Base-by-base conservation (phyloP, 2,113 vertebrate genomes). In the Lagopus muta region DNA sequence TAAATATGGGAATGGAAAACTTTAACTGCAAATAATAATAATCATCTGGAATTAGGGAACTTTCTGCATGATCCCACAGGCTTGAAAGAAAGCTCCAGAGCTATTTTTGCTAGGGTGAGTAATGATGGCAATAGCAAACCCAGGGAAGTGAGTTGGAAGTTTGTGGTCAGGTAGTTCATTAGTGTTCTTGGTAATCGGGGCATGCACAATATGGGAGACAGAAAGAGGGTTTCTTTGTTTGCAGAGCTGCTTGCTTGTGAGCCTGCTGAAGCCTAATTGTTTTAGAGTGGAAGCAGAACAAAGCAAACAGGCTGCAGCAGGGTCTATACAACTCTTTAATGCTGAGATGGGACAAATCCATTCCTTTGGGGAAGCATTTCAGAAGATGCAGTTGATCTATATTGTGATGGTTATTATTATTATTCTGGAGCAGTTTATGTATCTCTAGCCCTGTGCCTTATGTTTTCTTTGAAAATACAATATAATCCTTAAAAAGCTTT, bases 71-170 rank as follows among this genome's bases (percentile, higher is more conserved):
- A 70, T 14, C 32, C 38, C 24, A 24, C 6, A 30, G 47, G 4
- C 52, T 47, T 2, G 0, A 32, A 64, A 50, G 61, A 4, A 54
- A 71, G 30, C 3, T 5, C 21, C 36, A 32, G 24, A 38, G n/a
- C 30, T 58, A 22, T 15, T 12, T 45, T 43, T 32, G 32, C 65
- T 40, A 38, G 58, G 22, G 54, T 83, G 27, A 34, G 34, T 1
- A 12, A 52, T 32, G 0, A 1, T 5, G 32, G 54, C 43, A 78
- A 11, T 18, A 38, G 38, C 38, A 38, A 52, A 18, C 6, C 18
- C 8, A 5, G 11, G 24, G 27, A 3, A 22, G 0, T 1, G 36
- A 25, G 3, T 24, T 6, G 1, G 16, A 17, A 34, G 8, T 28
- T 52, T 20, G 16, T 55, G 57, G 77, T 38, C 40, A 34, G 43